Conservation (phyloP, 2,888 invertebrate genomes). For the Ophonus ardosiacus region DNA sequence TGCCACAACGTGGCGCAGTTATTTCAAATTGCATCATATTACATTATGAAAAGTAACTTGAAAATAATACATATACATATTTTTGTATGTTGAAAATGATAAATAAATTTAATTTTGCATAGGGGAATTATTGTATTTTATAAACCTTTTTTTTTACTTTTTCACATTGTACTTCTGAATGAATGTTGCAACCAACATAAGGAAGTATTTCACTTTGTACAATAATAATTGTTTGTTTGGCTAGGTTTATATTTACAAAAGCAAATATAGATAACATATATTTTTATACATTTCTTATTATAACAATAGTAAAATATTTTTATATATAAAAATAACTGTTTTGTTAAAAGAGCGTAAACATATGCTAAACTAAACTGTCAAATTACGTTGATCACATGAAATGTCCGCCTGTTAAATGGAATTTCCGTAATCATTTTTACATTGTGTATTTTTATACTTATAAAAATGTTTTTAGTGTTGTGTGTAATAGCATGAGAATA, state of each 20-base stretch:
- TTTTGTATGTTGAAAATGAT: not conserved
- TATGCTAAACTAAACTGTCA: constrained; percentile 18
- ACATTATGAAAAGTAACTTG: not conserved
- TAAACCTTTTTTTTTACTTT: not conserved
- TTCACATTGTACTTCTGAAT: not conserved
- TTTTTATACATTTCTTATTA: not conserved
- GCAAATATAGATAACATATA: not conserved
- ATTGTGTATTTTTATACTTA: not conserved
- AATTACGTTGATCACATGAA: constrained; percentile 17
- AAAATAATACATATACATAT: not conserved
- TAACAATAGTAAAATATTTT: not conserved
- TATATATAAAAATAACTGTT: not conserved
- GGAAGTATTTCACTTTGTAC: not conserved
- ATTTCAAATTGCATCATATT: not conserved
- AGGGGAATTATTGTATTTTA: not conserved
- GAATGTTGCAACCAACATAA: not conserved
- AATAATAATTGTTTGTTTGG: not conserved
- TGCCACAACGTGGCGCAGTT: not conserved
- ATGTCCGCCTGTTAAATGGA: not conserved
- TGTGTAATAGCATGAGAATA: not conserved
- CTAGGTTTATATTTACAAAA: not conserved
- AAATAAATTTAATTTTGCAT: too few relatives aligned
- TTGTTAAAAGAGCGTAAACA: not conserved
- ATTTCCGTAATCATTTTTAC: not conserved
- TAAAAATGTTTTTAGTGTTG: not conserved